Evolutionary conservation across 2,113 vertebrate genomes (phyloP), one percentile per base, ranked within the genome.

Genomic region (Hydrochoerus hydrochaeris): DNA sequence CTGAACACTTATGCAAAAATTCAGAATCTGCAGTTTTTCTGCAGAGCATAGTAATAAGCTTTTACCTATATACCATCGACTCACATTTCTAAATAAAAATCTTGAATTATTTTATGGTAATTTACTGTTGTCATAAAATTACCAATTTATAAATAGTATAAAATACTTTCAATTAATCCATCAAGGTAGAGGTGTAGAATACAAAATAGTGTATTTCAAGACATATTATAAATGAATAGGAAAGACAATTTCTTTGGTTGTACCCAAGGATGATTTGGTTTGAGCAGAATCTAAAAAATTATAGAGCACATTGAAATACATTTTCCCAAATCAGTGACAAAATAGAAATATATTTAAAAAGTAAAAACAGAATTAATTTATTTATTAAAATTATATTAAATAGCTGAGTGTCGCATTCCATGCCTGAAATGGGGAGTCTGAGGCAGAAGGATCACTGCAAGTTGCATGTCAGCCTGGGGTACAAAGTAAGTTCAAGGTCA

Each of bases 81-180:
- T 44, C 32, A 44, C 67, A 20, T 13, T 82, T 95, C 41, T 86
- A 83, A 92, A 89, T 78, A 91, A 94, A 95, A 91, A 71, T 83
- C 63, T 24, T 89, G 60, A 95, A 65, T 91, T 92, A 90, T 26
- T 77, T 62, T 94, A 67, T 73, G 60, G 3, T 81, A 13, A 58
- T 57, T 54, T 19, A 85, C 77, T 95, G n/a, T 95, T 32, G 44
- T 95, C 3, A 32, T 87, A 83, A 82, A 69, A 88, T 95, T 93
- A 93, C 20, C 35, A 95, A 65, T 52, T 82, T 77, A 1, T 63
- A 88, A 82, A 46, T 52, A 82, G 7, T 38, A 78, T 65, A 85
- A 85, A 52, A 88, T 63, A 10, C 20, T 95, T 97, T 85, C 90
- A 93, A 85, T 84, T 83, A 92, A 97, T 88, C 71, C 95, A 95